Evolutionary conservation across 2,113 vertebrate species (phyloP), one percentile per base, ranked within the genome.

Genomic region (Hypocryptadius cinnamomeus): DNA sequence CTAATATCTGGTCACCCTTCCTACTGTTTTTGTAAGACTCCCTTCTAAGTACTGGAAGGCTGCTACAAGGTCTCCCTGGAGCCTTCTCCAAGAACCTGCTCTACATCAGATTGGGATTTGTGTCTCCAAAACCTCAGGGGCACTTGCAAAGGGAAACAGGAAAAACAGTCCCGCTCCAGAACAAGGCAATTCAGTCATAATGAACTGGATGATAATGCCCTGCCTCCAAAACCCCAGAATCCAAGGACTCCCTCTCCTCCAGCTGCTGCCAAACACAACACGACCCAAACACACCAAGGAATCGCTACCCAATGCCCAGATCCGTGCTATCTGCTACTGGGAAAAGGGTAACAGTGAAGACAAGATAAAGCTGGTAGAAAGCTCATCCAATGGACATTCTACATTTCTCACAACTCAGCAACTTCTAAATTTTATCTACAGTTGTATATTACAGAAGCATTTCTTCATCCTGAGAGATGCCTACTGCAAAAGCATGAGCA

Each of bases 221-320:
- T 53, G 25, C 22, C 47, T 73, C 31, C 40, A 40, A 90, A 83
- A 70, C 5, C 9, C 21, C 21, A 42, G 63, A 91, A 76, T 15
- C 27, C 14, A 68, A 68, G 31, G 23, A 27, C 3, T 44, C 11
- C 9, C 28, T 50, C 39, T 68, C 13, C 5, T 77, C 33, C 54
- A 77, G 37, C 13, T 72, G 59, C 59, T 0, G 0, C 27, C 25
- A 88, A 92, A 70, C 18, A 66, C 30, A 64, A 30, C 30, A 12
- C 15, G 12, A 17, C 25, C 20, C 0, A 0, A 4, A 15, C 3
- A 56, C 33, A 31, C 1, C 25, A 33, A 1, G 21, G 8, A 73
- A 64, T 37, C 23, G 51, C 17, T 51, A 39, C 18, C 21, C 70
- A 90, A 15, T 1, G 0, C 31, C 14, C 37, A 35, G 15, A 79